Evolutionary conservation across 2,888 invertebrate species (phyloP).

Genomic region (Charanyca ferruginea): DNA sequence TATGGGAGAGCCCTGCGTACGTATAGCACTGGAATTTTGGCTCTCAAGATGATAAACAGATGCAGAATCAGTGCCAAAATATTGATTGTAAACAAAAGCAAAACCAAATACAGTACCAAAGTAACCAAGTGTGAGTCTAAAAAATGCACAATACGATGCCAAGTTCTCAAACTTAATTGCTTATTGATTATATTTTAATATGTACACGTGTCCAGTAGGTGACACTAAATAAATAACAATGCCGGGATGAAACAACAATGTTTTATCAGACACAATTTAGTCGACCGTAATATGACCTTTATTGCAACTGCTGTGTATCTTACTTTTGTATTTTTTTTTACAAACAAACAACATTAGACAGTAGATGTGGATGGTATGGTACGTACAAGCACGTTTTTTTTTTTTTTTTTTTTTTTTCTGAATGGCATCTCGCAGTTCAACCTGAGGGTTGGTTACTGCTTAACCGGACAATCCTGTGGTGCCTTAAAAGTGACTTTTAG

Average conservation of each 20-base stretch:
- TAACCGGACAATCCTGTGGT: too few relatives aligned
- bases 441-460: too few relatives aligned
- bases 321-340: too few relatives aligned
- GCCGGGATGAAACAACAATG: neutral
- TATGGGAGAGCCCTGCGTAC: neutral
- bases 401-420: too few relatives aligned
- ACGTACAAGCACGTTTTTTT: too few relatives aligned
- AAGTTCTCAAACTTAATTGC: conserved; percentile 21
- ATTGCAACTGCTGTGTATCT: neutral
- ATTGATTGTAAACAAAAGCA: conserved; percentile 33
- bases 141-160: conserved; percentile 30
- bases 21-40: conserved; percentile 16
- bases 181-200: conserved; percentile 9
- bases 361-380: too few relatives aligned
- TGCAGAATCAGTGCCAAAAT: conserved; percentile 18
- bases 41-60: conserved; percentile 22
- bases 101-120: conserved; percentile 11
- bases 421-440: too few relatives aligned
- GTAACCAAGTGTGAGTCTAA: conserved; percentile 2
- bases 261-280: neutral
- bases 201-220: neutral
- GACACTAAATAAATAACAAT: neutral
- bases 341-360: too few relatives aligned
- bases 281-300: too few relatives aligned
- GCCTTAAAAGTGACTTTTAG: too few relatives aligned